A percentile compares a stretch with the other conserved stretches of the same genome.
These are phyloP conservation scores for Tachypleus tridentatus DNA, from an alignment of 1,140 invertebrate species.

Conservation along the genomic window DNA sequence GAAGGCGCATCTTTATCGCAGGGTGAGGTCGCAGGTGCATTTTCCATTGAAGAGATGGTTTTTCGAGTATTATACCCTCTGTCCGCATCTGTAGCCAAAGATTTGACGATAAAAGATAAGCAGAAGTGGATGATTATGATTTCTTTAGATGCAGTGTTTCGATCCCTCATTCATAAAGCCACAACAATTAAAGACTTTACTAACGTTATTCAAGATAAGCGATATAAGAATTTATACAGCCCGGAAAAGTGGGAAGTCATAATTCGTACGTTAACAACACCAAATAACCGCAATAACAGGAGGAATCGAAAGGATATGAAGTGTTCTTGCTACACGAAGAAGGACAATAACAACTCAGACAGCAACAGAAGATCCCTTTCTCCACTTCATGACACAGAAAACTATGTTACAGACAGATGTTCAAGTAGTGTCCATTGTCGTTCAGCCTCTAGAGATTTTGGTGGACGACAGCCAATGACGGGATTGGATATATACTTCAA, in stretches of 20 bases:
- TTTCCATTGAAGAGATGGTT: slow-evolving; percentile 51
- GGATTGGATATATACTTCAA: slow-evolving; percentile 74
- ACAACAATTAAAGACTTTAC: slow-evolving; percentile 75
- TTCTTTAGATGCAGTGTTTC: slow-evolving; percentile 68
- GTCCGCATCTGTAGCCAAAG: slow-evolving; percentile 32
- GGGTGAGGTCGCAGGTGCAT: slow-evolving; percentile 1
- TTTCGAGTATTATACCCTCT: slow-evolving; percentile 64
- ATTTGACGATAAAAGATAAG: slow-evolving; percentile 49
- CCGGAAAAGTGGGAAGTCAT: slow-evolving; percentile 86
- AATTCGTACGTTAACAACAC: slow-evolving; percentile 68
- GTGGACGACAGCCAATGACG: slow-evolving; percentile 60
- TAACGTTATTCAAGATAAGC: slow-evolving; percentile 58
- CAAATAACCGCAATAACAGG: slow-evolving; percentile 30
- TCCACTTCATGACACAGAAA: slow-evolving; percentile 33
- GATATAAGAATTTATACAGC: slow-evolving; percentile 52
- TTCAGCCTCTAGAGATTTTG: slow-evolving; percentile 29
- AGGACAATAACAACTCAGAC: slow-evolving; percentile 29
- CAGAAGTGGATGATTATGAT: slow-evolving; percentile 81
- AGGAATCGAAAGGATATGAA: slow-evolving; percentile 31
- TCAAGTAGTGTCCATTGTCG: slow-evolving; percentile 61
- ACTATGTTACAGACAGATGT: slow-evolving; percentile 63
- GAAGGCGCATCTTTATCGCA: not conserved
- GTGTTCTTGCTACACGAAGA: slow-evolving; percentile 35
- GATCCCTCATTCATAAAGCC: slow-evolving; percentile 65
- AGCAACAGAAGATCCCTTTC: slow-evolving; percentile 70